Conservation (phyloP, 2,888 invertebrate species). For the Trisateles emortualis region DNA sequence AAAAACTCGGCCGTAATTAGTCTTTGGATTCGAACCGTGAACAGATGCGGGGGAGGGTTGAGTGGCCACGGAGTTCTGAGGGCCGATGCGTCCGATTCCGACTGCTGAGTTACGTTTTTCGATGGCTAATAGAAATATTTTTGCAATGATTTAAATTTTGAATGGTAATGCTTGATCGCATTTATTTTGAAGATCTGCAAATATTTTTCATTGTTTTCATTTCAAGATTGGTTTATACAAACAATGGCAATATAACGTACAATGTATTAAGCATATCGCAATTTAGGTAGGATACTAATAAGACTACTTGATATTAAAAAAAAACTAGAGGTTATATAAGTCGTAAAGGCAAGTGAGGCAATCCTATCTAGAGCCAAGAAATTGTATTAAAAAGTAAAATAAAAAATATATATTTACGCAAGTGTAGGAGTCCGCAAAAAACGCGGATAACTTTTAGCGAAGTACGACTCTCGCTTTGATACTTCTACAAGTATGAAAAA, state of each 20-base stretch:
- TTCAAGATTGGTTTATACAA: neutral
- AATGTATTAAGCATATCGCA: neutral
- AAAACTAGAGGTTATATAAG: constrained; percentile 16
- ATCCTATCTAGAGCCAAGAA: constrained; percentile 40
- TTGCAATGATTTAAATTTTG: constrained; percentile 43
- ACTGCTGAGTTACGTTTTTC: constrained; percentile 54
- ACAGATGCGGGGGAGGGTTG: constrained; percentile 61
- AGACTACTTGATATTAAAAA: neutral
- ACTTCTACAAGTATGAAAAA: constrained; percentile 73
- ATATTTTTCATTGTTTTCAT: neutral
- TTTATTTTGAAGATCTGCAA: neutral
- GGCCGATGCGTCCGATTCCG: constrained; percentile 56
- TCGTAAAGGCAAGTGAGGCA: constrained; percentile 9
- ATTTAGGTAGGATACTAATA: neutral
- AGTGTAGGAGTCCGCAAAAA: constrained; percentile 56
- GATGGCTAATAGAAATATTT: constrained; percentile 46
- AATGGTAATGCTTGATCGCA: constrained; percentile 16
- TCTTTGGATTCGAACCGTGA: constrained; percentile 75
- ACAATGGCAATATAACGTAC: no score
- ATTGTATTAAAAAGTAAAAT: constrained; percentile 56
- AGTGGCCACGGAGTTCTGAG: constrained; percentile 48
- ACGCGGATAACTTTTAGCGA: constrained; percentile 66
- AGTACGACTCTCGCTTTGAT: constrained; percentile 72
- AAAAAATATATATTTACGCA: constrained; percentile 58
- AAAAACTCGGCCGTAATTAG: constrained; percentile 80